These are phyloP conservation scores for Microtus oregoni DNA, from an alignment of 2,113 vertebrate species.

Conservation along the genomic window DNA sequence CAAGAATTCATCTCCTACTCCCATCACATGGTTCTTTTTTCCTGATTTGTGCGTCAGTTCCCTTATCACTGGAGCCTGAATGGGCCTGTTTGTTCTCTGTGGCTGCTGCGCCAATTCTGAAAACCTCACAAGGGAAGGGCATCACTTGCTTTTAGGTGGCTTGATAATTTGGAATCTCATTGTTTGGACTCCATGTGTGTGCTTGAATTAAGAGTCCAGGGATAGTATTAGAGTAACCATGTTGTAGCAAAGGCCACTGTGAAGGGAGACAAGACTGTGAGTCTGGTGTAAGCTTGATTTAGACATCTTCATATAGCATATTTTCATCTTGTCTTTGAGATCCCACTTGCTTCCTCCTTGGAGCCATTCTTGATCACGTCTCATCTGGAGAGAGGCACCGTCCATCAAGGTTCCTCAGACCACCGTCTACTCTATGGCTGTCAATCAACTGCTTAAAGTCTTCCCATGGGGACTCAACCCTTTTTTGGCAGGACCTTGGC, in stretches of 20 bases:
- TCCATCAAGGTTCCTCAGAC: not conserved
- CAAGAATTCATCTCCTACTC: constrained; percentile 58
- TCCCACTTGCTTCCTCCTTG: not conserved
- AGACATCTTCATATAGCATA: not conserved
- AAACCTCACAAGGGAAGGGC: constrained; percentile 40
- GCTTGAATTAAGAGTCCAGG: not conserved
- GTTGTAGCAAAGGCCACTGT: constrained; percentile 3
- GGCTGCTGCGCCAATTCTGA: not conserved
- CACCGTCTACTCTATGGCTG: not conserved
- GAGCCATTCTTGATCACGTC: constrained; percentile 3
- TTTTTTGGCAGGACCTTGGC: not conserved
- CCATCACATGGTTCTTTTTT: constrained; percentile 53
- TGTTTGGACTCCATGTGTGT: not conserved
- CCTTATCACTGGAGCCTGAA: constrained; percentile 29
- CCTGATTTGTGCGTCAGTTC: not conserved
- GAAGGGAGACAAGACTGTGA: not conserved
- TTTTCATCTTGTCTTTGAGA: not conserved
- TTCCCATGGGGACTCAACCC: not conserved
- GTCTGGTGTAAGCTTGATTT: not conserved
- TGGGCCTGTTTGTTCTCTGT: constrained; percentile 30
- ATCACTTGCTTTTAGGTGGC: not conserved
- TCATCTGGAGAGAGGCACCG: constrained; percentile 14
- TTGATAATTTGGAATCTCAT: constrained; percentile 35
- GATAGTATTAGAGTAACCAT: not conserved
- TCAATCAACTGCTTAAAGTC: not conserved